These are phyloP conservation scores for Horisme vitalbata DNA, from an alignment of 2,888 invertebrate genomes.

Conservation along the genomic window DNA sequence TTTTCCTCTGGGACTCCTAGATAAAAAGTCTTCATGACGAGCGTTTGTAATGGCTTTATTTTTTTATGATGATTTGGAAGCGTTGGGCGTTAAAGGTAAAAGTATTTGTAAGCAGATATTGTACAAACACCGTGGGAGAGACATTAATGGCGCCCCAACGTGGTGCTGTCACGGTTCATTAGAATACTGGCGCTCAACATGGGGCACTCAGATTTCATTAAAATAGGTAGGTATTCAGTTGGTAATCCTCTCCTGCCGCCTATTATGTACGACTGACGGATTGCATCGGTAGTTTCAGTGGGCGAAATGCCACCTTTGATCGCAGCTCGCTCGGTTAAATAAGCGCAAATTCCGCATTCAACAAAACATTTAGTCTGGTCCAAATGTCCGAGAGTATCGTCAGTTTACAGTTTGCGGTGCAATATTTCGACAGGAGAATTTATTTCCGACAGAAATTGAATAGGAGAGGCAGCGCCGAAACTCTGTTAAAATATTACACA, in stretches of 20 bases:
- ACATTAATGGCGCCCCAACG: constrained; percentile 45
- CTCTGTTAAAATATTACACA: constrained; percentile 26
- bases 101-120: constrained; percentile 13
- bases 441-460: constrained; percentile 55
- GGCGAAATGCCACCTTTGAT: constrained; percentile 36
- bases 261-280: constrained; percentile 5
- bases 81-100: constrained; percentile 15
- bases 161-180: constrained; percentile 35
- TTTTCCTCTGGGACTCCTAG: constrained; percentile 23
- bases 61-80: constrained; percentile 16
- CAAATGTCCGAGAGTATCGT: constrained; percentile 28
- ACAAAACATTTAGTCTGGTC: constrained; percentile 36
- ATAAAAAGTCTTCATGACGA: constrained; percentile 24
- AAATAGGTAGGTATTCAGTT: constrained; percentile 14
- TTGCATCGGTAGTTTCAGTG: constrained; percentile 29
- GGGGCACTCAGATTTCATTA: constrained; percentile 18
- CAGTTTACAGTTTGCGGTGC: constrained; percentile 41
- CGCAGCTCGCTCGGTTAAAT: constrained; percentile 33
- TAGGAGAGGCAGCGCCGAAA: constrained; percentile 30
- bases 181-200: constrained; percentile 13
- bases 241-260: constrained; percentile 19
- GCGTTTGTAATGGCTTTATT: constrained; percentile 17
- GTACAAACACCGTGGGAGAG: constrained; percentile 22
- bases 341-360: constrained; percentile 34
- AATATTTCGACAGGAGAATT: constrained; percentile 54